Evolutionary conservation across 2,113 vertebrate species (phyloP), one percentile per base, ranked within the genome.

Genomic region (Gallinago paraguaiae): DNA sequence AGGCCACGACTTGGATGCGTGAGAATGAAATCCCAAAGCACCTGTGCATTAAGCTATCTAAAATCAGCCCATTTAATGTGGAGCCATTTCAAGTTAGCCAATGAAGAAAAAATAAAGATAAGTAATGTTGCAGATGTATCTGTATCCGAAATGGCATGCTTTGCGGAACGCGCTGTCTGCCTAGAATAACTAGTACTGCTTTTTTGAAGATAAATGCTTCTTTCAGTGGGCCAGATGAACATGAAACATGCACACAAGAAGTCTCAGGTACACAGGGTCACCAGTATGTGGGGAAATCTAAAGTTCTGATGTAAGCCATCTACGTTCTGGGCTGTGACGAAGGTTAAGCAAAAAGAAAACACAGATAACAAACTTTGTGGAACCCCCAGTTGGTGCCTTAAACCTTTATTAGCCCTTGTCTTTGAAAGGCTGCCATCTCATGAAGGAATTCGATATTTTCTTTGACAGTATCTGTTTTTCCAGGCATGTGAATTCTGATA

Each of bases 1-100:
- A 1, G 24, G 17, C 31, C n/a, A 77, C 0, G 3, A 10, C 13
- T 37, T 63, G 9, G 4, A 31, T 50, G 13, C 2, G 2, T 16
- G 31, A 57, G 16, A 63, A 75, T 28, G n/a, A 79, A 84, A 72
- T 25, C 35, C 31, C 18, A 4, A 50, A 10, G 13, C 6, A 16
- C 23, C n/a, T 54, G 15, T 56, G 54, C 17, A 4, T 31, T 54
- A 54, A 56, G 17, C n/a, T 54, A 54, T 20, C n/a, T 57, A 54
- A 63, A 75, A 43, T 19, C 31, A 63, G 35, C 11, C 16, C 4
- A 1, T 37, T 68, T 30, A 37, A 61, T 23, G 9, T 3, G 3
- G 10, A 61, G 39, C 19, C 54, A 75, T 69, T 80, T 69, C 61
- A 43, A 45, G 17, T 16, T 16, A 39, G 20, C 13, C 41, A 39